Base-by-base conservation (phyloP, 2,113 vertebrate species). In the Ascaphus truei region DNA sequence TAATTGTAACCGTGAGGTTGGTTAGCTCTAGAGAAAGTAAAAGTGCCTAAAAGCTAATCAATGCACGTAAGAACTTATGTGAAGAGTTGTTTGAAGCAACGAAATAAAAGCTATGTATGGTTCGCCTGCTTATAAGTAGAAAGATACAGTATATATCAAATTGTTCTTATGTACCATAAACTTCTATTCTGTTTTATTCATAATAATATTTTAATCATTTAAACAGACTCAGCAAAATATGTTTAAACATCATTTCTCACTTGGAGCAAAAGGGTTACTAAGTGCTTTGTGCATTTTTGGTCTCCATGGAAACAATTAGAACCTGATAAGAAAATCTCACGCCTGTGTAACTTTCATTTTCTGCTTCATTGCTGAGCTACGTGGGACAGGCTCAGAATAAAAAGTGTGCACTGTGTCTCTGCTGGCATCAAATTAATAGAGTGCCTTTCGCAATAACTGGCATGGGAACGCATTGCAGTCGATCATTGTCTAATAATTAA, bases 291-390 rank as follows among this genome's bases (percentile, higher is more conserved):
- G 29, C 37, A 62, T 36, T 1, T 0, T 31, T 10, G 0, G 0
- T 77, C 18, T 75, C 59, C 61, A 62, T 52, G 53, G 71, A 76
- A 80, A 62, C 31, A 72, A 63, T 75, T 77, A 72, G 47, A 80
- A 66, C 29, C 50, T 25, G 33, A 52, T 64, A 69, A 71, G 9
- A 31, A 51, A 77, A 56, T 69, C 36, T 73, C 15, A 16, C 39
- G 16, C 25, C 5, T 74, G 3, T 39, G 41, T 55, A 13, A 15
- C 11, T 76, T 75, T 61, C 22, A 61, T 55, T 62, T 78, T 76
- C 68, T 73, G 16, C 47, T 66, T 79, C 20, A 22, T 2, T 74
- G 11, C 22, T 3, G 34, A 63, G 11, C 16, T 62, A 6, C 51
- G 59, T 72, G 37, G 60, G 47, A 64, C 33, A 67, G 51, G 62